Conservation (phyloP, 2,888 invertebrate genomes). For the Hirudinaria manillensis region DNA sequence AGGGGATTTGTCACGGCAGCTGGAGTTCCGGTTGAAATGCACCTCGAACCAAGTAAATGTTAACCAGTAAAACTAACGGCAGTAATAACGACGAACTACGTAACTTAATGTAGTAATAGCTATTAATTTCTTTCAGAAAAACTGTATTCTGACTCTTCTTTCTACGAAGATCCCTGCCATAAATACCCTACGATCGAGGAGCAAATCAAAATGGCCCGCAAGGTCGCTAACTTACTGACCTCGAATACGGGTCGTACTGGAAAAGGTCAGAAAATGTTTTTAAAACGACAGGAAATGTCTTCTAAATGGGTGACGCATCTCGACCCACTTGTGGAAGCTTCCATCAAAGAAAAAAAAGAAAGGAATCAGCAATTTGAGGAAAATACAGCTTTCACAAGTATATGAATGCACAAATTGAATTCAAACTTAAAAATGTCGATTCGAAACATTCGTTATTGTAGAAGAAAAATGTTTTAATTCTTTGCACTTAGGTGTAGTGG, state of each 20-base stretch:
- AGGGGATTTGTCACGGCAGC: constrained; percentile 21
- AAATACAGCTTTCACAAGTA: background rate
- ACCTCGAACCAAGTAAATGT: constrained; percentile 19
- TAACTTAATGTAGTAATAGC: background rate
- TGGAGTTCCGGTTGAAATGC: constrained; percentile 18
- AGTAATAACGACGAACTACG: background rate
- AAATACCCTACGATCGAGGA: constrained; percentile 88
- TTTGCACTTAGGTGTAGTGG: background rate
- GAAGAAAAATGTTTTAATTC: background rate
- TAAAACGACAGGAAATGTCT: constrained; percentile 84
- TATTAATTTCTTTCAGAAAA: constrained; percentile 45
- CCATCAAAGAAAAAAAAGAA: background rate
- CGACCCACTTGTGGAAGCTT: constrained; percentile 18
- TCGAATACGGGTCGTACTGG: constrained; percentile 79
- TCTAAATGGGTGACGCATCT: constrained; percentile 74
- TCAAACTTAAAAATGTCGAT: too few species aligned
- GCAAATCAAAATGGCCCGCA: constrained; percentile 84
- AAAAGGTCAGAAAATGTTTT: constrained; percentile 93
- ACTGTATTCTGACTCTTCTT: constrained; percentile 53
- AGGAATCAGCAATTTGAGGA: background rate
- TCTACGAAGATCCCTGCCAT: constrained; percentile 52
- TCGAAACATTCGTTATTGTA: too few species aligned
- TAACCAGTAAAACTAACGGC: background rate
- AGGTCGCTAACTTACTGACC: constrained; percentile 84
- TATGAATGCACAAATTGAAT: too few species aligned